Percentiles rank a stretch among this genome's conserved stretches.
phyloP scores from a whole-genome alignment of 2,797 vertebrate species.

The Sarcophilus harrisii region DNA sequence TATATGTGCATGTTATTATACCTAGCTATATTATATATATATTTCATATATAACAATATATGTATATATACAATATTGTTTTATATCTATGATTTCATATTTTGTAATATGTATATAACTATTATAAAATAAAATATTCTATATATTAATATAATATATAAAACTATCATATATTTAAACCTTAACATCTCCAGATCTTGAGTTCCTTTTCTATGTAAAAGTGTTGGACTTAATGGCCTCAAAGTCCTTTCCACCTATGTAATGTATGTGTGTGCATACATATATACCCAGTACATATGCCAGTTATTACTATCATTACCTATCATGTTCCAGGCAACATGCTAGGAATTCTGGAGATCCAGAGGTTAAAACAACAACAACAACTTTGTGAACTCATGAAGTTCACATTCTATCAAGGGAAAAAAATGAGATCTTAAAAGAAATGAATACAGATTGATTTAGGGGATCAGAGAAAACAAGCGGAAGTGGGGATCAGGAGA shows the following conservation, averaged over 20 bases:
- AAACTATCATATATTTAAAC: neutral
- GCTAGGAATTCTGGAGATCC: neutral
- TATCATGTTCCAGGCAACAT: neutral
- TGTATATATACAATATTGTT: neutral
- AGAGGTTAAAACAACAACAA: neutral
- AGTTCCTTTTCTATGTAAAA: neutral
- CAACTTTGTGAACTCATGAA: neutral
- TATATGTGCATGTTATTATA: neutral
- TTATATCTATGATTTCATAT: too few relatives aligned
- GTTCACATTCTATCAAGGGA: neutral
- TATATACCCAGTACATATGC: too few relatives aligned
- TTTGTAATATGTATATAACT: too few relatives aligned
- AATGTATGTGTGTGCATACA: too few relatives aligned
- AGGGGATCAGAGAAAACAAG: neutral
- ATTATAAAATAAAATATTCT: neutral
- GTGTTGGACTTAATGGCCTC: neutral
- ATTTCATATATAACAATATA: neutral
- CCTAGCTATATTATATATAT: neutral
- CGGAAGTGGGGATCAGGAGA: neutral
- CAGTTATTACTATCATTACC: neutral
- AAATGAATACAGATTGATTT: neutral
- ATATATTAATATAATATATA: neutral
- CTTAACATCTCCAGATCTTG: neutral
- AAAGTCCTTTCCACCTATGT: neutral
- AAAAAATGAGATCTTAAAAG: neutral